Conservation (phyloP, 2,888 invertebrate species). For the Neoascia interrupta region DNA sequence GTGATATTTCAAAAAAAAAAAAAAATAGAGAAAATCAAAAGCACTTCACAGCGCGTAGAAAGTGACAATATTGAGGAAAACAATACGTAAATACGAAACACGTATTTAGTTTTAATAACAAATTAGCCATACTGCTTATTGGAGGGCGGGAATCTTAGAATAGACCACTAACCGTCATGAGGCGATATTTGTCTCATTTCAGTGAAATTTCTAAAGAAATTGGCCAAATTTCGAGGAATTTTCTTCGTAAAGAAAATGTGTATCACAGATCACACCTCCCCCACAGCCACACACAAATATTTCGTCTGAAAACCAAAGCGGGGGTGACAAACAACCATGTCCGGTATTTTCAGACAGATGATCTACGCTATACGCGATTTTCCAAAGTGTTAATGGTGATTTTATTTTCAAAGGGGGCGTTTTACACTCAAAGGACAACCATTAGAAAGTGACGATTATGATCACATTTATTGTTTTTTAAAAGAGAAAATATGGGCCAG, state of each 20-base stretch:
- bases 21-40: too few relatives aligned
- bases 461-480: slow-evolving; percentile 13
- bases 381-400: slow-evolving; percentile 1
- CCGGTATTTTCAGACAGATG: slow-evolving; percentile 9
- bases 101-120: slow-evolving; percentile 11
- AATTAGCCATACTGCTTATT: slow-evolving; percentile 18
- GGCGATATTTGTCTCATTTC: not conserved
- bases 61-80: slow-evolving; percentile 17
- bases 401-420: slow-evolving; percentile 12
- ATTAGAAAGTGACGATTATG: slow-evolving; percentile 3
- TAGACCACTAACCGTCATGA: slow-evolving; percentile 27
- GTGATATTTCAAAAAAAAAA: slow-evolving; percentile 37
- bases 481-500: slow-evolving; percentile 6
- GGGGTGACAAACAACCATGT: slow-evolving; percentile 17
- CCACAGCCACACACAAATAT: not conserved
- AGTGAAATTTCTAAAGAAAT: not conserved
- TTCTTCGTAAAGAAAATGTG: not conserved
- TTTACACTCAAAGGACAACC: not conserved
- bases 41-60: slow-evolving; percentile 23
- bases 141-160: not conserved
- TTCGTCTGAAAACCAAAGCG: too few relatives aligned
- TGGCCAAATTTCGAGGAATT: slow-evolving; percentile 1
- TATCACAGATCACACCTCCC: not conserved
- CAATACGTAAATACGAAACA: slow-evolving; percentile 12
- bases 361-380: slow-evolving; percentile 28